phyloP scores from a whole-genome alignment of 2,888 invertebrate species.

The Colletes collaris region DNA sequence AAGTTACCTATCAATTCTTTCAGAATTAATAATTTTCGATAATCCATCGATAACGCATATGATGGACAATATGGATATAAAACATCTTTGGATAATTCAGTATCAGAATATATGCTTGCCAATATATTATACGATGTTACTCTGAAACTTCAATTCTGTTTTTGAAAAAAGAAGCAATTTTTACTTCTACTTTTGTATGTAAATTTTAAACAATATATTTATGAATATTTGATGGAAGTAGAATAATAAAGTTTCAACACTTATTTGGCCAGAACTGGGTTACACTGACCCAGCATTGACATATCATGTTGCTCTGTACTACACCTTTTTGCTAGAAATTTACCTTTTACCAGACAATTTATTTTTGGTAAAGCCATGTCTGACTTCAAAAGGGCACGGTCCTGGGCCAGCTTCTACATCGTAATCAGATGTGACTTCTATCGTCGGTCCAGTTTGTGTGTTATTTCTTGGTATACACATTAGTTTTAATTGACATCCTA shows the following conservation, averaged over 20 bases:
- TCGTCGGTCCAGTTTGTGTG: slow-evolving; percentile 85
- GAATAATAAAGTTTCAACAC: neutral
- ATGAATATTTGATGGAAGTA: neutral
- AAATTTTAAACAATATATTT: neutral
- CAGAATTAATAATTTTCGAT: slow-evolving; percentile 92
- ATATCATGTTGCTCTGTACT: too few relatives aligned
- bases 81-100: slow-evolving; percentile 88
- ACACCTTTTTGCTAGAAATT: neutral
- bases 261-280: slow-evolving; percentile 1
- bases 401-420: slow-evolving; percentile 90
- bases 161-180: neutral
- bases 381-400: slow-evolving; percentile 90
- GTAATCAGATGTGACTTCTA: slow-evolving; percentile 86
- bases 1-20: slow-evolving; percentile 90
- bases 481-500: slow-evolving; percentile 88
- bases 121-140: slow-evolving; percentile 95
- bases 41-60: slow-evolving; percentile 92
- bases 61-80: slow-evolving; percentile 94
- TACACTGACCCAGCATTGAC: too few relatives aligned
- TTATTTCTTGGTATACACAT: slow-evolving; percentile 85
- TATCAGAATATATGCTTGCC: slow-evolving; percentile 95
- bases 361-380: slow-evolving; percentile 89
- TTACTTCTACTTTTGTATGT: too few relatives aligned
- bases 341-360: slow-evolving; percentile 86
- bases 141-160: slow-evolving; percentile 86